Conservation (phyloP, 2,888 invertebrate species). For the Argyra leucocephala region DNA sequence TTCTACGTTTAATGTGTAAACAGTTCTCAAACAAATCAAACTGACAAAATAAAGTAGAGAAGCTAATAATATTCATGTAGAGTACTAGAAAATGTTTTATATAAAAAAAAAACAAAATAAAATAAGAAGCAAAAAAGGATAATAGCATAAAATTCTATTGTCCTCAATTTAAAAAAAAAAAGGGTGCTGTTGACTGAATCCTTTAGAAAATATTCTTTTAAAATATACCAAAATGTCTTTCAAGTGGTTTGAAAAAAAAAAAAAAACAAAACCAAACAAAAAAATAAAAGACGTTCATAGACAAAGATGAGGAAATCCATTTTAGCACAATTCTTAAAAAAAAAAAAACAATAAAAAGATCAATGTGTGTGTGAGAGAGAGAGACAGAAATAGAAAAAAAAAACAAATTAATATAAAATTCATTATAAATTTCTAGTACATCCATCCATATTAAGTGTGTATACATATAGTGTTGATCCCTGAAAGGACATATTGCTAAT, state of each 20-base stretch:
- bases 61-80: too few relatives aligned
- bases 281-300: background rate
- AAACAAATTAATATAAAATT: background rate
- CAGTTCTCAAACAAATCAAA: too few relatives aligned
- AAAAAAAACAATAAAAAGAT: background rate
- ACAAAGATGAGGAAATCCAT: background rate
- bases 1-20: background rate
- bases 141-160: too few relatives aligned
- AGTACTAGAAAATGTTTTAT: too few relatives aligned
- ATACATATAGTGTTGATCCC: background rate
- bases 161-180: too few relatives aligned
- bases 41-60: too few relatives aligned
- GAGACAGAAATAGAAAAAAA: too few relatives aligned
- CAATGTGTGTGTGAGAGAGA: too few relatives aligned
- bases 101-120: background rate
- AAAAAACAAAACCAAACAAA: too few relatives aligned
- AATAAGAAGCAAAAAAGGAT: background rate
- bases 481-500: background rate
- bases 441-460: background rate
- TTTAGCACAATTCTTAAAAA: slow-evolving; percentile 1
- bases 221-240: background rate
- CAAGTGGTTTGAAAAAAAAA: background rate
- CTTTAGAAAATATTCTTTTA: too few relatives aligned
- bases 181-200: too few relatives aligned
- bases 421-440: background rate